These are phyloP conservation scores for Moxostoma hubbsi DNA, from an alignment of 2,797 vertebrate genomes.

Conservation along the genomic window DNA sequence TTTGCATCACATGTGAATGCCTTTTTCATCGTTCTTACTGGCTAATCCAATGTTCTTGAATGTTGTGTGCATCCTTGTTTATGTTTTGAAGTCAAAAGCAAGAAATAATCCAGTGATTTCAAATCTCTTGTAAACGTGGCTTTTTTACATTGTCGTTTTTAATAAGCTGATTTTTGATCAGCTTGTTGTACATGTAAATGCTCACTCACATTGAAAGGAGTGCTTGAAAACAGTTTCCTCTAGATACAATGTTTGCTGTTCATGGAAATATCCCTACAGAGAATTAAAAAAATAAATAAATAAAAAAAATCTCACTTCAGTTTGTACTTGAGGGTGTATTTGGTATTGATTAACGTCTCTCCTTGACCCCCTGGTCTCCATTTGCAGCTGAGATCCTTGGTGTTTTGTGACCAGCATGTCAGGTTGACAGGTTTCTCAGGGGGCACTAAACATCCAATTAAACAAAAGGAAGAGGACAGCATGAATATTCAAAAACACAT, in stretches of 20 bases:
- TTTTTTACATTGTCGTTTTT: too few species aligned
- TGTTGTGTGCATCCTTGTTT: too few species aligned
- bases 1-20: too few species aligned
- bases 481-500: slow-evolving; percentile 21
- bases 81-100: too few species aligned
- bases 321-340: slow-evolving; percentile 95
- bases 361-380: slow-evolving; percentile 87
- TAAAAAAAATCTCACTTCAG: slow-evolving; percentile 80
- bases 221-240: background rate
- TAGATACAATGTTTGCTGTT: too few species aligned
- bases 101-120: too few species aligned
- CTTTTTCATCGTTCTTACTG: too few species aligned
- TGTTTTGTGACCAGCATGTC: slow-evolving; percentile 92
- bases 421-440: slow-evolving; percentile 93
- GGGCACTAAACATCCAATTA: slow-evolving; percentile 74
- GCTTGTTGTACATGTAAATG: too few species aligned
- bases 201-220: background rate
- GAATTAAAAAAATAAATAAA: slow-evolving; percentile 46
- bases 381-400: slow-evolving; percentile 91
- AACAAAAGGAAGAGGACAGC: background rate
- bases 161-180: too few species aligned
- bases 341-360: slow-evolving; percentile 89
- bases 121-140: too few species aligned
- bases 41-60: too few species aligned
- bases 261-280: background rate